A percentile compares a stretch with the other conserved stretches of the same genome.
These are phyloP conservation scores for Nesidiocoris tenuis DNA, from an alignment of 2,888 invertebrate species.

Conservation along the genomic window DNA sequence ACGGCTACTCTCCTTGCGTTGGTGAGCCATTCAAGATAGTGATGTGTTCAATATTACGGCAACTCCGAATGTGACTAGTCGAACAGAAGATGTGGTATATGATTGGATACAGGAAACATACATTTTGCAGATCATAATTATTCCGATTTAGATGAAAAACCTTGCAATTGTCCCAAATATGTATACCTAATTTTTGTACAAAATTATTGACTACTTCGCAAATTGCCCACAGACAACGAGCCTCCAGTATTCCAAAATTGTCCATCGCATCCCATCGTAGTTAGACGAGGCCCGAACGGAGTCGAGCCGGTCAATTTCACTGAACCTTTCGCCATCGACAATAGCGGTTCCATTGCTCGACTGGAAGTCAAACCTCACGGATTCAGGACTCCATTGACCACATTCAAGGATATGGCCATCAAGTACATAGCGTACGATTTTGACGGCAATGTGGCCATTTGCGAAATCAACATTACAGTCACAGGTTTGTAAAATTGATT, in stretches of 20 bases:
- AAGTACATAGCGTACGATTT: conserved; percentile 96
- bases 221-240: conserved; percentile 81
- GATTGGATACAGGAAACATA: background rate
- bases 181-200: too few relatives aligned
- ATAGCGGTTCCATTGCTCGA: conserved; percentile 90
- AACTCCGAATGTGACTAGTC: too few relatives aligned
- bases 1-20: conserved; percentile 90
- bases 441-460: conserved; percentile 95
- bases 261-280: conserved; percentile 87
- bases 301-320: conserved; percentile 87
- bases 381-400: conserved; percentile 82
- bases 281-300: conserved; percentile 85
- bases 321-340: conserved; percentile 91
- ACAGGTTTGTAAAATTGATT: conserved; percentile 62
- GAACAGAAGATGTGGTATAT: too few relatives aligned
- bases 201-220: too few relatives aligned
- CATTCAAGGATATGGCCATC: conserved; percentile 88
- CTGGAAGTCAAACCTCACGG: conserved; percentile 89
- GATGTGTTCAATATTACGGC: background rate
- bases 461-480: conserved; percentile 92
- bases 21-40: conserved; percentile 57
- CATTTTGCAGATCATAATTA: conserved; percentile 15
- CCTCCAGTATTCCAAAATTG: conserved; percentile 96
- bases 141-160: conserved; percentile 17
- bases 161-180: background rate